Percentiles rank a stretch among this genome's conserved stretches.
These are phyloP conservation scores for Osmerus eperlanus DNA, from an alignment of 2,113 vertebrate genomes.

Conservation along the genomic window DNA sequence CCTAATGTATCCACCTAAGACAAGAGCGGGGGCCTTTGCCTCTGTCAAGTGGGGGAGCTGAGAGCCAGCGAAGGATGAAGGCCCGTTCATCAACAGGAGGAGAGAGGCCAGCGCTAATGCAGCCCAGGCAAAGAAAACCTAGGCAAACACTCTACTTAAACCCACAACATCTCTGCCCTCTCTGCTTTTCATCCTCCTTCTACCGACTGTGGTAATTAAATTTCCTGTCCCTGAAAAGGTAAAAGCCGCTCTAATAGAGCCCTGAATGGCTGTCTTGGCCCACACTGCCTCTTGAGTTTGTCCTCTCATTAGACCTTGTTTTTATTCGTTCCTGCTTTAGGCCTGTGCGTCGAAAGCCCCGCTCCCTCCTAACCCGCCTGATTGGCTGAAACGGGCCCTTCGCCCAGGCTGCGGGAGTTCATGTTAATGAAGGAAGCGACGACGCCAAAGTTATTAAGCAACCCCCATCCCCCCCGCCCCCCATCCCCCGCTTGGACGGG, in stretches of 20 bases:
- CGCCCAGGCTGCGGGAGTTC: constrained; percentile 4
- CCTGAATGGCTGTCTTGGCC: constrained; percentile 27
- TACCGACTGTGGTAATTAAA: constrained; percentile 42
- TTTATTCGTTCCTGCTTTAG: constrained; percentile 48
- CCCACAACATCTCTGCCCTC: neutral
- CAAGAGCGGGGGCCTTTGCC: constrained; percentile 14
- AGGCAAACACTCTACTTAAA: constrained; percentile 8
- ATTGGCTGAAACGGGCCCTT: constrained; percentile 50
- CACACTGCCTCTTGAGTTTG: constrained; percentile 50
- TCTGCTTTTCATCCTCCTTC: constrained; percentile 1
- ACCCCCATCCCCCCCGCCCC: neutral
- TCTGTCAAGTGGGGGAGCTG: neutral
- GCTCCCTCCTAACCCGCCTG: constrained; percentile 49
- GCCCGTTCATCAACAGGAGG: constrained; percentile 19
- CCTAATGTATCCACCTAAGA: neutral
- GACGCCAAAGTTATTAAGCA: constrained; percentile 8
- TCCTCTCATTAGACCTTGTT: constrained; percentile 55
- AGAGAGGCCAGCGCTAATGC: constrained; percentile 28
- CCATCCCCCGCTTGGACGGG: constrained; percentile 35
- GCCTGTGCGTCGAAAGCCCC: constrained; percentile 37
- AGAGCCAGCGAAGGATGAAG: constrained; percentile 13
- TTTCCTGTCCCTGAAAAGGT: constrained; percentile 59
- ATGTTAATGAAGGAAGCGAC: constrained; percentile 43
- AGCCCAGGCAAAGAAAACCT: neutral
- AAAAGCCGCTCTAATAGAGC: constrained; percentile 50